phyloP scores from a whole-genome alignment of 1,140 invertebrate species.

The Drosophila quadrilineata region DNA sequence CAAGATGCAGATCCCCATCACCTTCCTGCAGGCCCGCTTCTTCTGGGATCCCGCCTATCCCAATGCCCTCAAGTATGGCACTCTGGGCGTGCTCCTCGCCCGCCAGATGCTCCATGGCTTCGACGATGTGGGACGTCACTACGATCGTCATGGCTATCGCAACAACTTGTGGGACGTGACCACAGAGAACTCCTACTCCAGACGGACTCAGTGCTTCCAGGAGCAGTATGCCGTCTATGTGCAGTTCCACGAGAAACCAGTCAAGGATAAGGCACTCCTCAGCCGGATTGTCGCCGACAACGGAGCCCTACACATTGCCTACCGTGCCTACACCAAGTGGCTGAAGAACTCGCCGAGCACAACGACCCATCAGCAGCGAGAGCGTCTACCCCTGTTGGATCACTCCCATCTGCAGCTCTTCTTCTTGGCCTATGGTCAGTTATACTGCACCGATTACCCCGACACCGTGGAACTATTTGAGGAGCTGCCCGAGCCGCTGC shows the following conservation, averaged over 20 bases:
- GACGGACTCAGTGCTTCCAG: slow-evolving; percentile 93
- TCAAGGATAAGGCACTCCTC: slow-evolving; percentile 86
- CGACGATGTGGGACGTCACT: slow-evolving; percentile 95
- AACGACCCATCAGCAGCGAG: slow-evolving; percentile 82
- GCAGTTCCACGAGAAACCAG: slow-evolving; percentile 47
- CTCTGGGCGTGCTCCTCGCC: slow-evolving; percentile 97
- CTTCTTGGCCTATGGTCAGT: slow-evolving; percentile 94
- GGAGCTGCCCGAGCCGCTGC: slow-evolving; percentile 86
- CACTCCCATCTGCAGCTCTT: slow-evolving; percentile 93
- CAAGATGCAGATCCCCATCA: slow-evolving; percentile 97
- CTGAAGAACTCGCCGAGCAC: slow-evolving; percentile 83
- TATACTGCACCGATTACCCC: slow-evolving; percentile 71
- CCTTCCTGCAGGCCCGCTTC: slow-evolving; percentile 94
- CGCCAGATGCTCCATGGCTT: slow-evolving; percentile 97
- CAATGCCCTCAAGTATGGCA: slow-evolving; percentile 95
- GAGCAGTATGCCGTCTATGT: slow-evolving; percentile 88
- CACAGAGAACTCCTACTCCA: slow-evolving; percentile 93
- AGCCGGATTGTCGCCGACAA: slow-evolving; percentile 95
- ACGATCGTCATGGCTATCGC: slow-evolving; percentile 95
- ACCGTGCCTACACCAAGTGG: slow-evolving; percentile 88
- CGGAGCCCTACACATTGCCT: slow-evolving; percentile 94
- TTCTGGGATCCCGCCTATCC: slow-evolving; percentile 94
- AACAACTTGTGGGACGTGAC: slow-evolving; percentile 98
- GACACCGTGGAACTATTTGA: slow-evolving; percentile 50
- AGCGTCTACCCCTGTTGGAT: slow-evolving; percentile 89